Conservation (phyloP, 2,797 vertebrate genomes). For the Lemur catta region DNA sequence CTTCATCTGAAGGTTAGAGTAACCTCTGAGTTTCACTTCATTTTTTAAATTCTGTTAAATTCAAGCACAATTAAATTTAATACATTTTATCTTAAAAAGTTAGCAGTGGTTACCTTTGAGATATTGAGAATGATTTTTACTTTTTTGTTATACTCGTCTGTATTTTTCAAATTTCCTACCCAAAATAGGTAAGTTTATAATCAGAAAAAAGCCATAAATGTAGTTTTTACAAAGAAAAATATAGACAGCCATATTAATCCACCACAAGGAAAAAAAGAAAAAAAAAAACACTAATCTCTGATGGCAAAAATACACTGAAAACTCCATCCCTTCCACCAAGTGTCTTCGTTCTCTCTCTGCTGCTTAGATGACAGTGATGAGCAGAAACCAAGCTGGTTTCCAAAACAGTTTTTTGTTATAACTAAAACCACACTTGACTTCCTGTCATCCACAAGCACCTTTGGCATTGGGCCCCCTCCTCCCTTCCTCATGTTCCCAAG, state of each 20-base stretch:
- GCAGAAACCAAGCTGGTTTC: background rate
- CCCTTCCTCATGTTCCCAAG: background rate
- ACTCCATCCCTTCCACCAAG: too few relatives aligned
- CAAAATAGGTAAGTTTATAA: background rate
- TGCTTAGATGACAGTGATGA: background rate
- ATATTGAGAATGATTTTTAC: background rate
- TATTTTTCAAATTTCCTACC: conserved; percentile 24
- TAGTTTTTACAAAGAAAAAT: background rate
- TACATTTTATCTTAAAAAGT: background rate
- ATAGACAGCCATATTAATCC: background rate
- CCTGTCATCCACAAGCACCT: background rate
- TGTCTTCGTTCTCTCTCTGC: background rate
- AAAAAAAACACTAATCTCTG: background rate
- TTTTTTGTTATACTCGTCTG: background rate
- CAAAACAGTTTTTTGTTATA: background rate
- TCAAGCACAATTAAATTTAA: background rate
- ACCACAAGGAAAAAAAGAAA: background rate
- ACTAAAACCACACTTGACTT: background rate
- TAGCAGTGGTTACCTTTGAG: background rate
- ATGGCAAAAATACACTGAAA: background rate
- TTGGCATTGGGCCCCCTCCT: background rate
- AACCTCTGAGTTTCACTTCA: conserved; percentile 10
- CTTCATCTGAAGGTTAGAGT: background rate
- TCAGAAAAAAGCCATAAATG: background rate
- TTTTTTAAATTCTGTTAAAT: background rate